These are phyloP conservation scores for Tanypteryx hageni DNA, from an alignment of 2,888 invertebrate species.

Conservation along the genomic window DNA sequence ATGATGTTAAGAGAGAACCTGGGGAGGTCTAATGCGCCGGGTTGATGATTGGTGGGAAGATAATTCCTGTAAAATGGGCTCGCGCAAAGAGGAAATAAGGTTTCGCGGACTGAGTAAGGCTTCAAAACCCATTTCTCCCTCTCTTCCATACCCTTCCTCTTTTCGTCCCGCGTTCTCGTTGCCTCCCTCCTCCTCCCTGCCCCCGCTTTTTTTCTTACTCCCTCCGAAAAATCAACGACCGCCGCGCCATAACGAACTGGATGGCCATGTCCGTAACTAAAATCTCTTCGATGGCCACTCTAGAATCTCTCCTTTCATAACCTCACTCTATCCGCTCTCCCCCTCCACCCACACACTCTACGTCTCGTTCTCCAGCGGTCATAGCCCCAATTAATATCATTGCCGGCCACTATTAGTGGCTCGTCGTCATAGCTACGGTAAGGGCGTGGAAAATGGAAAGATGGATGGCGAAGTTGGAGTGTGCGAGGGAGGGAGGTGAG, in stretches of 20 bases:
- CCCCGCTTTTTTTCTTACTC: neutral
- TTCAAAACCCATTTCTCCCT: conserved; percentile 42
- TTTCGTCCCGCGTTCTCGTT: neutral
- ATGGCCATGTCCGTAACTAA: conserved; percentile 18
- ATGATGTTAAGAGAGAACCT: no score
- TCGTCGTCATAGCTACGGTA: conserved; percentile 36
- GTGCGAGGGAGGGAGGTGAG: conserved; percentile 23
- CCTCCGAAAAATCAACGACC: neutral
- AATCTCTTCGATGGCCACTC: neutral
- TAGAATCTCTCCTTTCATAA: neutral
- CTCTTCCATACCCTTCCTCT: neutral
- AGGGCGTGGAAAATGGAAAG: conserved; percentile 14
- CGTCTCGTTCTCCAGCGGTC: conserved; percentile 31
- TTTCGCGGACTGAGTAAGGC: conserved; percentile 37
- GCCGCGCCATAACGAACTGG: conserved; percentile 14
- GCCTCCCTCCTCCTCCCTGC: neutral
- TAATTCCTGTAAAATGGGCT: conserved; percentile 41
- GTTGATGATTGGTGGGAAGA: conserved; percentile 30
- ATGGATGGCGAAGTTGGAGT: neutral
- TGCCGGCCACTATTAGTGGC: conserved; percentile 59
- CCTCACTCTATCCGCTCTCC: neutral
- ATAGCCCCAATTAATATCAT: conserved; percentile 62
- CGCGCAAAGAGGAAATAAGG: conserved; percentile 40
- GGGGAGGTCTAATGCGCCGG: neutral
- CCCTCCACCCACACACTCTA: neutral